Percentiles rank a stretch among this genome's conserved stretches.
phyloP scores from a whole-genome alignment of 2,888 invertebrate genomes.

The Epistrophella euchroma region DNA sequence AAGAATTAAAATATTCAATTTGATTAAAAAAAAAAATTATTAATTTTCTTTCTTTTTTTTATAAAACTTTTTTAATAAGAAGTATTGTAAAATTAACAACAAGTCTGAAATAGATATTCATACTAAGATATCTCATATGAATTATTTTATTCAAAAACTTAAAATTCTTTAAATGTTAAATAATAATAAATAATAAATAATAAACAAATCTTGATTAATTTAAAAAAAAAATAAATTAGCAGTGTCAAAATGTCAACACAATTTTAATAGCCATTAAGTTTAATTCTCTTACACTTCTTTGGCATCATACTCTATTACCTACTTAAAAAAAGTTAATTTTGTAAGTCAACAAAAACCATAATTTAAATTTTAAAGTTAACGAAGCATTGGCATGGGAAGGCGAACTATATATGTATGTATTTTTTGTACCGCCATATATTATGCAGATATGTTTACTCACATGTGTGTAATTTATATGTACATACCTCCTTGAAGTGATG shows the following conservation, averaged over 20 bases:
- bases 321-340: conserved; percentile 62
- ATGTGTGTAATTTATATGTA: conserved; percentile 81
- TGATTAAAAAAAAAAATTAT: too few species aligned
- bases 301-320: neutral
- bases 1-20: too few species aligned
- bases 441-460: neutral
- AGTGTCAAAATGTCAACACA: neutral
- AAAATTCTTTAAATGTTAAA: too few species aligned
- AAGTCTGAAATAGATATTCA: too few species aligned
- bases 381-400: conserved; percentile 51
- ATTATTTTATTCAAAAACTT: too few species aligned
- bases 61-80: too few species aligned
- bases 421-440: too few species aligned
- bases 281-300: neutral
- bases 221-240: neutral
- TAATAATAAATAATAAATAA: too few species aligned
- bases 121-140: too few species aligned
- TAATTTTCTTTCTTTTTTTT: too few species aligned
- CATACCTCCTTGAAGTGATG: conserved; percentile 90
- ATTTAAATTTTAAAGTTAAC: conserved; percentile 37
- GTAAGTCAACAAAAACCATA: conserved; percentile 9
- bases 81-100: too few species aligned
- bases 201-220: neutral
- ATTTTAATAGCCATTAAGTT: neutral
- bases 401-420: neutral